Conservation (phyloP, 2,797 vertebrate species). For the Synaphobranchus kaupii region DNA sequence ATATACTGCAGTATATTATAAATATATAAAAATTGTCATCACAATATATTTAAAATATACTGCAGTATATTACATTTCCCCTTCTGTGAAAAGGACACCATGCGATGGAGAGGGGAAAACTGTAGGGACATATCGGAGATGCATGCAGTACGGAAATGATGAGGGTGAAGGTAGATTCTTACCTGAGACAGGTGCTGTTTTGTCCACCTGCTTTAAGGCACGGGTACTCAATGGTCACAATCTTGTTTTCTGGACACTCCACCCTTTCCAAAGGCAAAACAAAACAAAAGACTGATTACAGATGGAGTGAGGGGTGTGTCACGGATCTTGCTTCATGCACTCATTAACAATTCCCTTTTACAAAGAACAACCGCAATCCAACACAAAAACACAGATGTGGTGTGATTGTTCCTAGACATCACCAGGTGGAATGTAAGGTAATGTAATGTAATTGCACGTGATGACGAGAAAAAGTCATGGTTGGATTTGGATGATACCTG, state of each 20-base stretch:
- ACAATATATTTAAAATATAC: too few relatives aligned
- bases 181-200: conserved; percentile 76
- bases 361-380: neutral
- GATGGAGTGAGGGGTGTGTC: neutral
- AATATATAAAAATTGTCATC: too few relatives aligned
- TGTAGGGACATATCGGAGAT: neutral
- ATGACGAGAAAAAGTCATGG: neutral
- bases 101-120: neutral
- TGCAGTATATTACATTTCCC: too few relatives aligned
- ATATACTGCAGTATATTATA: too few relatives aligned
- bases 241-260: conserved; percentile 73
- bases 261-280: conserved; percentile 39
- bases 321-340: neutral
- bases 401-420: neutral
- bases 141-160: neutral
- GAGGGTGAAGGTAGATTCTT: conserved; percentile 33
- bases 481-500: neutral
- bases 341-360: neutral
- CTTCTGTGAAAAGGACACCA: neutral
- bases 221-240: conserved; percentile 74
- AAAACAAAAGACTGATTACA: neutral
- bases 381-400: neutral
- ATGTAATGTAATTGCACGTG: neutral
- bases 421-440: neutral
- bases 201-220: conserved; percentile 68